Evolutionary conservation across 1,140 invertebrate species (phyloP).

Genomic region (Linepithema humile): DNA sequence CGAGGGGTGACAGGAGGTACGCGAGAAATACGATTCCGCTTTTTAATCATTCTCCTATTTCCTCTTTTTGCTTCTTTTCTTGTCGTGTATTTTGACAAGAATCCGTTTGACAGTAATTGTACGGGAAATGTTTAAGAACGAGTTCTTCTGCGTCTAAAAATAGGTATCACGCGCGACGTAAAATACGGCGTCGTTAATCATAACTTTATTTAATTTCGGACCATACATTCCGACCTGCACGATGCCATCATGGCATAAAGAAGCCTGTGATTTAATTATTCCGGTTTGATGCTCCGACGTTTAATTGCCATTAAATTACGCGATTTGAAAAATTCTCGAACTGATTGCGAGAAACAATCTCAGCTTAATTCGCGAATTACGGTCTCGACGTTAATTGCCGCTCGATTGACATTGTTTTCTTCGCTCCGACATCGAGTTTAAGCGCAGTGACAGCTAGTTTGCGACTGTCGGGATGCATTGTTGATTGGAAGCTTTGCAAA

Average conservation of each 20-base stretch:
- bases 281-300: not conserved
- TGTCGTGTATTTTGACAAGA: too few species aligned
- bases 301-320: not conserved
- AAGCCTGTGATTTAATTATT: not conserved
- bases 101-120: not conserved
- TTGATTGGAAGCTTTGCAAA: too few species aligned
- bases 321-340: not conserved
- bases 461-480: not conserved
- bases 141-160: not conserved
- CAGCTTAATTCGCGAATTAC: not conserved
- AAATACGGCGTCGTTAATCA: not conserved
- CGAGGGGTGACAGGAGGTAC: too few species aligned
- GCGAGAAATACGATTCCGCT: not conserved
- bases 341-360: not conserved
- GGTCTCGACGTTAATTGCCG: slow-evolving; percentile 5
- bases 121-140: not conserved
- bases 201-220: not conserved
- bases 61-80: too few species aligned
- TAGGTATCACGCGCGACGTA: not conserved
- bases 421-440: not conserved
- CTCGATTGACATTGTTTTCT: slow-evolving; percentile 18
- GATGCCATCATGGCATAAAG: too few species aligned
- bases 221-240: too few species aligned
- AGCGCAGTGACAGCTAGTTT: not conserved
- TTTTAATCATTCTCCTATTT: not conserved